A percentile compares a stretch with the other conserved stretches of the same genome.
phyloP scores from a whole-genome alignment of 2,113 vertebrate species.

The Aldabrachelys gigantea region DNA sequence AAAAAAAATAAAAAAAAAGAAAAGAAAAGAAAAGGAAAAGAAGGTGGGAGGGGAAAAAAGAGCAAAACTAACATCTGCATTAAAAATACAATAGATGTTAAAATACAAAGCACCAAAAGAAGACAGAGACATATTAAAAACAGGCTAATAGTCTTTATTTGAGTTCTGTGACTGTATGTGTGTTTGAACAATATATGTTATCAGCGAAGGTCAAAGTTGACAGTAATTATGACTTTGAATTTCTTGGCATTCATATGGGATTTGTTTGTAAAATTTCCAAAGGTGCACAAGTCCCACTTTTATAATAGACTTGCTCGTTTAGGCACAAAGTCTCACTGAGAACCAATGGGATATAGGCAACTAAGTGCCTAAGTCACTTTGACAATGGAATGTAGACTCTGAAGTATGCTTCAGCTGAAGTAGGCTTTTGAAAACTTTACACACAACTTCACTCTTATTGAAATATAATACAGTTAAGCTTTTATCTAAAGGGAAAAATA shows the following conservation, averaged over 20 bases:
- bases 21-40: no score
- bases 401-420: slow-evolving; percentile 39
- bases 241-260: neutral
- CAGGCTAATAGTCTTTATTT: neutral
- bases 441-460: slow-evolving; percentile 69
- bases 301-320: neutral
- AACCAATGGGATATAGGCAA: neutral
- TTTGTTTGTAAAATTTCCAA: neutral
- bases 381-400: slow-evolving; percentile 59
- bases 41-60: neutral
- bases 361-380: slow-evolving; percentile 12
- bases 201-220: neutral
- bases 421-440: slow-evolving; percentile 65
- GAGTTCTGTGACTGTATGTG: neutral
- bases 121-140: neutral
- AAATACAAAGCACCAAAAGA: neutral
- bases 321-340: neutral
- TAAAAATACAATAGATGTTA: neutral
- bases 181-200: neutral
- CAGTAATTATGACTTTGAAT: neutral
- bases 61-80: neutral
- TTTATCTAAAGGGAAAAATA: slow-evolving; percentile 69
- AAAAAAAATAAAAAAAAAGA: neutral
- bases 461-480: slow-evolving; percentile 70
- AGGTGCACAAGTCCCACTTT: neutral